Evolutionary conservation across 2,113 vertebrate genomes (phyloP), one percentile per base, ranked within the genome.

Genomic region (Cinclus cinclus): DNA sequence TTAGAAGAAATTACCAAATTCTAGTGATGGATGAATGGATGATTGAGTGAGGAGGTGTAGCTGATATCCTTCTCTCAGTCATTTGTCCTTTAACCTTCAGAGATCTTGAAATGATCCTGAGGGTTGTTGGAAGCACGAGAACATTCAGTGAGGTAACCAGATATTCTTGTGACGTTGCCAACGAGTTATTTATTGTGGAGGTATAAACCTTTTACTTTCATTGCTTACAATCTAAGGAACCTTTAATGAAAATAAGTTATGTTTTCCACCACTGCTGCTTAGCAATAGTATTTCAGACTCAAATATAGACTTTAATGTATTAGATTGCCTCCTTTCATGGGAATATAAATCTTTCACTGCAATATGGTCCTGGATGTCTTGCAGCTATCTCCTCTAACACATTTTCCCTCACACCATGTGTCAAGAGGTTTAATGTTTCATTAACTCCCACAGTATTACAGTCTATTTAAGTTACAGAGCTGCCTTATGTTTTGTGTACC

Each of bases 401-500:
- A 91, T 93, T 96, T 95, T 91, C 87, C 73, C 69, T 96, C 92
- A 95, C 88, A 90, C 86, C 87, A 84, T 92, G 92, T 97, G 96
- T 96, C 96, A 97, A 95, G 89, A 94, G 94, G 96, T 96, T 93
- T 94, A 95, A 94, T 97, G 94, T 95, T 96, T 97, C 94, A 96
- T 96, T 96, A 97, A 94, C 92, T 95, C 91, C 93, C 86, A 64
- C 91, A 85, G 81, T 89, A 94, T 92, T 94, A 83, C 70, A 85
- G 91, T 94, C 90, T 95, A 80, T 96, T 93, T 96, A 95, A 95
- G 95, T 85, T 94, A 81, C 89, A 87, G 95, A 85, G 82, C 92
- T 88, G 91, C 92, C 93, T 93, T 96, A 92, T 94, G 96, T 91
- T 97, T 96, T 95, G 94, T 95, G 91, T 97, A 89, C 87, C 13